Percentiles rank a stretch among this genome's conserved stretches.
phyloP scores from a whole-genome alignment of 2,113 vertebrate genomes.

The Ochotona curzoniae region DNA sequence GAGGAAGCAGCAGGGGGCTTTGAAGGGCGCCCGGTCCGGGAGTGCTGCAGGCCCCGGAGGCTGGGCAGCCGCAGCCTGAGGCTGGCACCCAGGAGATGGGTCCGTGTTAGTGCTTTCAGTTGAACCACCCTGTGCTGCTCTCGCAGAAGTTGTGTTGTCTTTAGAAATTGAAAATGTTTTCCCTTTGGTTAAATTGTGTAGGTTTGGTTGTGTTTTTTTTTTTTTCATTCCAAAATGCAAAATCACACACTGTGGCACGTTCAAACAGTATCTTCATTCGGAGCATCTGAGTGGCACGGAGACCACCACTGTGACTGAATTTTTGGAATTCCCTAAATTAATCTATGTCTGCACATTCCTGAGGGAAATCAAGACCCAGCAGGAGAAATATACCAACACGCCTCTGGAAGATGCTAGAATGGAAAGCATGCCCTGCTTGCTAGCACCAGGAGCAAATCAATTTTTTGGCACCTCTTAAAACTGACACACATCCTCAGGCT shows the following conservation, averaged over 20 bases:
- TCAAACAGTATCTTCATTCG: conserved; percentile 24
- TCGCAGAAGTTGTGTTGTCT: not conserved
- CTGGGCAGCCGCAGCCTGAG: not conserved
- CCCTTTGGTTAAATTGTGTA: too few species aligned
- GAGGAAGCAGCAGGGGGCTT: fast-evolving
- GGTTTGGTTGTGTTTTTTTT: not conserved
- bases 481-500: not conserved
- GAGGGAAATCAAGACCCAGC: not conserved
- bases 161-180: not conserved
- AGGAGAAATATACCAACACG: fast-evolving
- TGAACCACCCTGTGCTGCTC: not conserved
- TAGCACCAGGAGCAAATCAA: not conserved
- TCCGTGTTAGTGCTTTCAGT: not conserved
- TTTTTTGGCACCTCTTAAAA: not conserved
- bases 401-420: not conserved
- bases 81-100: not conserved
- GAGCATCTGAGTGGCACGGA: conserved; percentile 20
- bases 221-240: conserved; percentile 28
- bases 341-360: not conserved
- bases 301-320: not conserved
- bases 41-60: too few species aligned
- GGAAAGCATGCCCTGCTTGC: not conserved
- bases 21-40: too few species aligned
- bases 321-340: not conserved
- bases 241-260: not conserved